Conservation (phyloP, 2,113 vertebrate species). For the Nibea albiflora region DNA sequence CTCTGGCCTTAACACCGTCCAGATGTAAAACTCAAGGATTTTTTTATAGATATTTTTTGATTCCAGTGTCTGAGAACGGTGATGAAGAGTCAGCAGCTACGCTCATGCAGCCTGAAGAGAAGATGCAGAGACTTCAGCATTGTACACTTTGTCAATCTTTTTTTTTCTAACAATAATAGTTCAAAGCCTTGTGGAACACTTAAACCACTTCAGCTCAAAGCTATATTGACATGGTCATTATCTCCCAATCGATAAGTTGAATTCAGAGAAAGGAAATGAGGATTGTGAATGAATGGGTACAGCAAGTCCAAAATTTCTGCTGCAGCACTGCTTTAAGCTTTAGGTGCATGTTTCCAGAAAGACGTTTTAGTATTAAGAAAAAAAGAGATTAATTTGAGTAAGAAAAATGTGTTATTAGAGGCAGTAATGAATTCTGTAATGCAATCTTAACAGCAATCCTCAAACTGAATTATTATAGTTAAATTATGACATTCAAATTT, state of each 20-base stretch:
- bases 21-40: conserved; percentile 1
- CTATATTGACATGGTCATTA: conserved; percentile 38
- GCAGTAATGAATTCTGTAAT: not conserved
- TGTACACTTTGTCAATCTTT: not conserved
- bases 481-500: not conserved
- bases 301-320: too few species aligned
- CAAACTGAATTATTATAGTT: not conserved
- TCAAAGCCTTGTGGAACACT: conserved; percentile 13
- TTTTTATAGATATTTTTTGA: not conserved
- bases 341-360: not conserved
- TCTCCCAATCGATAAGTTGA: conserved; percentile 25
- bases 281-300: not conserved
- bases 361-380: not conserved
- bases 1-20: not conserved
- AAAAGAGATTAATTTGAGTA: not conserved
- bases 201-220: conserved; percentile 28
- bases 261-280: not conserved
- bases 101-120: not conserved
- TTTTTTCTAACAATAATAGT: not conserved
- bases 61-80: not conserved
- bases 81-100: not conserved
- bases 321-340: not conserved
- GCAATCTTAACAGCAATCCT: not conserved
- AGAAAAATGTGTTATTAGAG: not conserved
- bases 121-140: not conserved